Evolutionary conservation across 2,113 vertebrate genomes (phyloP), one percentile per base, ranked within the genome.

Genomic region (Leptobrachium leishanense): DNA sequence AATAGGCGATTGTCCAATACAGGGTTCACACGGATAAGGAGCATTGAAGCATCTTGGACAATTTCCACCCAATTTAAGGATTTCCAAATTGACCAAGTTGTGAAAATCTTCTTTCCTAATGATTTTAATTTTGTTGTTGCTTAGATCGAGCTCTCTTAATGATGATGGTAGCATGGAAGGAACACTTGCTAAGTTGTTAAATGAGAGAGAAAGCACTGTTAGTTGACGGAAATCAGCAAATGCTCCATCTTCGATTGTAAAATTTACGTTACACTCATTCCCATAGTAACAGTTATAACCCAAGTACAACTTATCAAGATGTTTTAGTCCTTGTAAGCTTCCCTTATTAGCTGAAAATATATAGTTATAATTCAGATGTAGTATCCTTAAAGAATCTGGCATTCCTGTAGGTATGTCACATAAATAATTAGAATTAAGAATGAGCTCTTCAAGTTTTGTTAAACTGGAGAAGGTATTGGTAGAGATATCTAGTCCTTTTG

Each of bases 31-130:
- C 0, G 86, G 86, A 79, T 76, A 92, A 6, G 84, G 86, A 43
- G 89, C 85, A 15, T 83, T 89, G 67, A 72, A 62, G 82, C 91
- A 95, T 79, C 93, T 90, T 0, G 93, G 93, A 74, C 93, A 96
- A 81, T 94, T 96, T 3, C 92, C 90, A 39, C 89, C 57, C 76
- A 93, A 75, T 71, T 86, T 39, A 57, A 93, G 87, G 4, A 75
- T 1, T 2, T 74, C 76, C 63, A 91, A 79, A 5, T 90, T 84
- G 40, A 0, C 1, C 39, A 90, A 64, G 0, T 55, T 62, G 4
- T 40, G 46, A 15, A 94, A 90, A 79, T 93, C 85, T 1, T 90
- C 70, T 20, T 40, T 0, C 46, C 2, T 7, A 72, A 94, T 87
- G 3, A 20, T 5, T 13, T 90, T 74, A 85, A 94, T 92, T 82